These are phyloP conservation scores for Paramacrobiotus metropolitanus DNA, from an alignment of 1,140 invertebrate species.

Conservation along the genomic window DNA sequence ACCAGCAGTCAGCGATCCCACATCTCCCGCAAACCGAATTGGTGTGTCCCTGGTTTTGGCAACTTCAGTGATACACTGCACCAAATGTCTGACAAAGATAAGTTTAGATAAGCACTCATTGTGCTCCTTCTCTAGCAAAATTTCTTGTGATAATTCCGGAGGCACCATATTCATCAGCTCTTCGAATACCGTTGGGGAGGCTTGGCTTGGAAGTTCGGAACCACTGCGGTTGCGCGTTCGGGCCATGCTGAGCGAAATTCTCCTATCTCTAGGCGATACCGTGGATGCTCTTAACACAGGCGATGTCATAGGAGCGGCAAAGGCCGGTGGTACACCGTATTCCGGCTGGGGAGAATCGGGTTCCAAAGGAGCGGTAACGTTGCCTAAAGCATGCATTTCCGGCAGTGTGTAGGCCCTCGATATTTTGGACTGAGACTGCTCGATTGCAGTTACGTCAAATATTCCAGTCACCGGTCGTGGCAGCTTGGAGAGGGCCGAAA, in stretches of 20 bases:
- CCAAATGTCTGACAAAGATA: conserved; percentile 68
- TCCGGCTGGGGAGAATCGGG: not conserved
- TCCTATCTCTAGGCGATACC: not conserved
- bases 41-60: conserved; percentile 49
- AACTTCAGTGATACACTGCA: conserved; percentile 67
- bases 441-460: not conserved
- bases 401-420: not conserved
- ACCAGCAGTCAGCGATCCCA: conserved; percentile 13
- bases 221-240: conserved; percentile 35
- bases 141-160: conserved; percentile 80
- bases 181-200: conserved; percentile 26
- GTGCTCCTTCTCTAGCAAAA: conserved; percentile 72
- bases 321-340: not conserved
- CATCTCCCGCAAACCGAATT: conserved; percentile 14
- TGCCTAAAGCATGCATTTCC: not conserved
- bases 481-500: not conserved
- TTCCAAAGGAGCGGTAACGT: not conserved
- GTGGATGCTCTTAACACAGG: not conserved
- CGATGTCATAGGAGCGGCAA: not conserved
- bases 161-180: conserved; percentile 52
- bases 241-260: conserved; percentile 14
- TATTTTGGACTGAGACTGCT: not conserved
- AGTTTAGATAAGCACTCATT: conserved; percentile 78
- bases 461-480: not conserved
- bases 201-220: conserved; percentile 42